Conservation (phyloP, 1,140 invertebrate species). For the Phthorimaea operculella region DNA sequence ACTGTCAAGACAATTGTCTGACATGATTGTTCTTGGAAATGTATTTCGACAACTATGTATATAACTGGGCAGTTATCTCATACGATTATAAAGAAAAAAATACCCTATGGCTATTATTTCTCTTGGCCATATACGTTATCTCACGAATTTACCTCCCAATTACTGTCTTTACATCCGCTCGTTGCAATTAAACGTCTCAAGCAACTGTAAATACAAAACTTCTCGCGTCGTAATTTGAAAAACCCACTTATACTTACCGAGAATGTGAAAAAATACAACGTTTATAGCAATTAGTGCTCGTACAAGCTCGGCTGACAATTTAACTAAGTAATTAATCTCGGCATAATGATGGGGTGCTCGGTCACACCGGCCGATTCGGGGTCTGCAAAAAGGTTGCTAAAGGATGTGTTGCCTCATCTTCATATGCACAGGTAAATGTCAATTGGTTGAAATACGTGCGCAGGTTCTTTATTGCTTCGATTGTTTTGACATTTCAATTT, state of each 20-base stretch:
- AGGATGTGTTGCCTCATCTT: not conserved
- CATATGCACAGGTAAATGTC: too few relatives aligned
- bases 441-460: too few relatives aligned
- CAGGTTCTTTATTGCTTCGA: too few relatives aligned
- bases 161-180: slow-evolving; percentile 54
- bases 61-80: not conserved
- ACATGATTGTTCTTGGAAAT: slow-evolving; percentile 1
- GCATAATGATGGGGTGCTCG: slow-evolving; percentile 28
- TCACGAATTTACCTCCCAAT: slow-evolving; percentile 50
- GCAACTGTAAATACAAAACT: slow-evolving; percentile 58
- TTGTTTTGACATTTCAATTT: too few relatives aligned
- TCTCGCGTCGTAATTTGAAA: slow-evolving; percentile 52
- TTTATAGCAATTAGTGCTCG: slow-evolving; percentile 55
- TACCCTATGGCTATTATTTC: slow-evolving; percentile 26
- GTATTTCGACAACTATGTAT: not conserved
- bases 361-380: slow-evolving; percentile 31
- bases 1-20: not conserved
- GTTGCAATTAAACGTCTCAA: slow-evolving; percentile 54
- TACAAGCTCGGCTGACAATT: slow-evolving; percentile 44
- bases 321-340: slow-evolving; percentile 49
- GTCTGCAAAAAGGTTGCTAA: not conserved
- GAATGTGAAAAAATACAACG: slow-evolving; percentile 56
- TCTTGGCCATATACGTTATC: slow-evolving; percentile 37
- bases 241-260: slow-evolving; percentile 38
- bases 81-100: not conserved